Evolutionary conservation across 64 coral and sea anemone species (phyloP), one percentile per base, ranked within the genome.

Genomic region (Actinia equina): DNA sequence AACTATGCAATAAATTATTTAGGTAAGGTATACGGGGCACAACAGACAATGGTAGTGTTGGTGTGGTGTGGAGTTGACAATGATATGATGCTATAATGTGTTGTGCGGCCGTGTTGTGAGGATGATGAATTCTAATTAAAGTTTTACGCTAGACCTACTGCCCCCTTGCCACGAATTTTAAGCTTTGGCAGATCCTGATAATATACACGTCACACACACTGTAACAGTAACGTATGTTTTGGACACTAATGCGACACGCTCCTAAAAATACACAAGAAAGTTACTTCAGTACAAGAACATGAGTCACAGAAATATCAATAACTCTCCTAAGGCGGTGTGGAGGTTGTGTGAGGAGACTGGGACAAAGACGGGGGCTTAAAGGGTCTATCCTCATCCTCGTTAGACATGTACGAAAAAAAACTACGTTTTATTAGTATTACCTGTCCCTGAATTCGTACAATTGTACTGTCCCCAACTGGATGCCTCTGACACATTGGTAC

Each of bases 161-260:
- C 60, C 88, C 52, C 71, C 89, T 23, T 92, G n/a, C n/a, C 88
- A 43, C 44, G 55, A 1, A 52, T 20, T 84, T 93, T 93, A 22
- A 43, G 77, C 26, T 63, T 89, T 20, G 52, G n/a, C 69, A 65
- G 88, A 86, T 56, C 87, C 25, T 13, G 89, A 82, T 10, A 95
- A 45, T 45, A 93, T 99, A 70, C 90, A 99, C 91, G 52, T 99
- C n/a, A n/a, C n/a, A n/a, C n/a, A n/a, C n/a, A n/a, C n/a, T 99
- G 43, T 95, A 99, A 52, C 93, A 99, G 56, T 91, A 99, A 45
- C 97, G 93, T 95, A 93, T 52, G 76, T 91, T 54, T 77, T 42
- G 93, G 81, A 84, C 53, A 93, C 46, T 99, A 99, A 11, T 57
- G 6, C 97, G 83, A 18, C 97, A 99, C n/a, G 84, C 93, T 99